These are phyloP conservation scores for Melanotaenia maccullochi DNA, from an alignment of 2,797 vertebrate species.

Conservation along the genomic window DNA sequence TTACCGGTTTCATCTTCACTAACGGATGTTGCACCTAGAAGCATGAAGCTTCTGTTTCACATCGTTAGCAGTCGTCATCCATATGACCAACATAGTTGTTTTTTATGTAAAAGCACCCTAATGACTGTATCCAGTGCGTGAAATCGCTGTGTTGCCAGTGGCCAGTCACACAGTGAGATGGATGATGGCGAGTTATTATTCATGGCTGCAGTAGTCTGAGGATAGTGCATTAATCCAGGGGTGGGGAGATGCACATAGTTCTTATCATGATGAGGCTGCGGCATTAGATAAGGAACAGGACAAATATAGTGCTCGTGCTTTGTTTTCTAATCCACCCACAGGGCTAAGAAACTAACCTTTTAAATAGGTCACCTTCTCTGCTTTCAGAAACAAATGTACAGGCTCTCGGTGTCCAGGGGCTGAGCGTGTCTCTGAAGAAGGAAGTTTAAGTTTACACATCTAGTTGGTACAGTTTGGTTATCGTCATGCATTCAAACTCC, in stretches of 20 bases:
- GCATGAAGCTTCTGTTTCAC: conserved; percentile 3
- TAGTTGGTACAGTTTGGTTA: not conserved
- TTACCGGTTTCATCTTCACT: not conserved
- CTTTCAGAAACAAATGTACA: conserved; percentile 37
- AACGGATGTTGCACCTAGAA: not conserved
- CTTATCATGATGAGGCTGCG: conserved; percentile 71
- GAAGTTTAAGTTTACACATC: not conserved
- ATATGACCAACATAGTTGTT: conserved; percentile 34
- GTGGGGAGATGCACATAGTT: conserved; percentile 64
- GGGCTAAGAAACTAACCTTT: conserved; percentile 79
- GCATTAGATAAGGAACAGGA: conserved; percentile 76
- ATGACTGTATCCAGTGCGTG: conserved; percentile 71
- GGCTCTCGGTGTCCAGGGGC: conserved; percentile 5
- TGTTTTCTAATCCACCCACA: conserved; percentile 78
- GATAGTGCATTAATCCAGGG: conserved; percentile 70
- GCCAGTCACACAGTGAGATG: conserved; percentile 63
- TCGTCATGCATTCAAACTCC: too few relatives aligned
- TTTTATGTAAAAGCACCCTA: conserved; percentile 52
- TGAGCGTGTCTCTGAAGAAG: conserved; percentile 6
- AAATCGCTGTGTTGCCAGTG: conserved; percentile 69
- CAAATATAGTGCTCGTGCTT: conserved; percentile 77
- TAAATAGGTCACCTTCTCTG: conserved; percentile 78
- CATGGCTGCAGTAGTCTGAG: conserved; percentile 60
- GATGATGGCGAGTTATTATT: conserved; percentile 61
- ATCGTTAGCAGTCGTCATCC: conserved; percentile 12